Base-by-base conservation (phyloP, 1,140 invertebrate genomes). In the Bursaphelenchus mucronatus region DNA sequence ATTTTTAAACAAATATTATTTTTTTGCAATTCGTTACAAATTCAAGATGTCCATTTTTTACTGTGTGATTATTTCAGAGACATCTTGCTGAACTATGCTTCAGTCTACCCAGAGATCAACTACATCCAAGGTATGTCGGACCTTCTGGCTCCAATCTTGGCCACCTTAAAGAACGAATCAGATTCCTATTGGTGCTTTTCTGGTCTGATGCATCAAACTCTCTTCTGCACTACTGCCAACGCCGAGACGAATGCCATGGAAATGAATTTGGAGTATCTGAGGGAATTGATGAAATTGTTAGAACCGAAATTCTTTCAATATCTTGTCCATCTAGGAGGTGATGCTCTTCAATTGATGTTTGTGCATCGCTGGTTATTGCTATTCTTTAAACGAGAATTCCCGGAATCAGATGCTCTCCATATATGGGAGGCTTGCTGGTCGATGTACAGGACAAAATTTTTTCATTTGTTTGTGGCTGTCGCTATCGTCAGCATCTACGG, bases 391-490 rank as follows among this genome's bases (percentile, higher is more conserved):
- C 86, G 91, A 6, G 91, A 94, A 82, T 94, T 94, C 76, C 88
- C 89, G 4, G 90, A 92, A 78, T 86, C 86, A 11, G 88, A 90
- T 51, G 90, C 90, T 0, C 85, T 93, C 5, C 85, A 88, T 21
- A 92, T 93, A 87, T 94, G 91, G 91, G 91, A 94, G 82, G 88
- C 90, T 0, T 94, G 92, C 81, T 94, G 92, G 92, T 88, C 91
- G 0, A 90, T 91, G 81, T 92, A 92, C 82, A 86, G 92, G 78
- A 94, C 91, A 0, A 89, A 92, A 81, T 91, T 92, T 79, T 94
- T 94, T 82, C 90, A 94, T 79, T 82, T 94, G 71, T 94, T 94
- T 82, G 86, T 94, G 11, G 92, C 90, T 76, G 85, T 92, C 53
- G 89, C 92, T 45, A 92, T 94, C 69, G 88, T 94, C 55, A 88